Conservation (phyloP, 1,140 invertebrate species). For the Anthonomus grandis region DNA sequence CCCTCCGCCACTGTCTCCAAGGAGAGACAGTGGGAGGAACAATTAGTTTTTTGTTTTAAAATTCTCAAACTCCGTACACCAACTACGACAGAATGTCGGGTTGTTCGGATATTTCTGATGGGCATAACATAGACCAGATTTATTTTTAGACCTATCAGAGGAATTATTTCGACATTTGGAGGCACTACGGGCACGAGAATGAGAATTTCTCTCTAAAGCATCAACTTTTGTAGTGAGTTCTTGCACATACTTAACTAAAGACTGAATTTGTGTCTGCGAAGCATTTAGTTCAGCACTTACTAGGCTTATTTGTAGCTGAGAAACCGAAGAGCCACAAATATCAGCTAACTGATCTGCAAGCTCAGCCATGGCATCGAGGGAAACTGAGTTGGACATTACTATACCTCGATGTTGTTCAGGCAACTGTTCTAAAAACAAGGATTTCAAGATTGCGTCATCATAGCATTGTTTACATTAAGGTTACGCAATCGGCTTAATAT, state of each 20-base stretch:
- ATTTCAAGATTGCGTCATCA: slow-evolving; percentile 6
- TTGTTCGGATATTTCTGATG: slow-evolving; percentile 1
- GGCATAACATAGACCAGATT: not conserved
- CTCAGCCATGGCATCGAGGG: slow-evolving; percentile 3
- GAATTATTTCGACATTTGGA: not conserved
- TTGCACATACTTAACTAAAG: not conserved
- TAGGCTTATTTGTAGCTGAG: not conserved
- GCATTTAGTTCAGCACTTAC: not conserved
- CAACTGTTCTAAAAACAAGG: slow-evolving; percentile 2
- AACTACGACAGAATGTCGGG: not conserved
- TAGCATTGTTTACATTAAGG: slow-evolving; percentile 1
- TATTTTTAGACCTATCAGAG: not conserved
- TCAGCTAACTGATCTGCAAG: not conserved
- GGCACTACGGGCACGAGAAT: not conserved
- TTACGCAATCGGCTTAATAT: slow-evolving; percentile 7
- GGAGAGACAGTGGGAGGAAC: not conserved
- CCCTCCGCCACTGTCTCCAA: slow-evolving; percentile 1
- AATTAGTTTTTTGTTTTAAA: slow-evolving; percentile 1
- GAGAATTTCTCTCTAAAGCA: not conserved
- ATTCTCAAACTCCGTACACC: not conserved
- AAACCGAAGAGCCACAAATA: not conserved
- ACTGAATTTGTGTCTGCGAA: slow-evolving; percentile 1
- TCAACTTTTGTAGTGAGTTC: not conserved
- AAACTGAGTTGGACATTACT: no score
- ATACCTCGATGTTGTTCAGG: no score